Evolutionary conservation across 2,797 vertebrate species (phyloP).

Genomic region (Euphonia xanthogaster): DNA sequence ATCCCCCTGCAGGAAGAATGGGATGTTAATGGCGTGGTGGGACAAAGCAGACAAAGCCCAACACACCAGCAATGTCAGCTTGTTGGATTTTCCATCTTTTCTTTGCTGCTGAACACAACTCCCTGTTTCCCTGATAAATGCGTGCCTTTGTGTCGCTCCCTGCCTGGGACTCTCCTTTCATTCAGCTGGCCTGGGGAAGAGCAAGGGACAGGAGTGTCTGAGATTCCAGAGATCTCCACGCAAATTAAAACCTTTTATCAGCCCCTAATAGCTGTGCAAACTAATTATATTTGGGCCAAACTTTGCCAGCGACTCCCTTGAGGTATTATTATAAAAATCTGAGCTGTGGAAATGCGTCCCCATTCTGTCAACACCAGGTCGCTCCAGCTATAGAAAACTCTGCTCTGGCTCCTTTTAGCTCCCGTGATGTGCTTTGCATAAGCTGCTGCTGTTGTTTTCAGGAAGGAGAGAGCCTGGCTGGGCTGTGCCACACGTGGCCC

Average conservation of each 20-base stretch:
- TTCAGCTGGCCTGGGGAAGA: conserved; percentile 11
- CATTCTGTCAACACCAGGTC: conserved; percentile 80
- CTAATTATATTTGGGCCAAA: conserved; percentile 82
- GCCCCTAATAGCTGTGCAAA: conserved; percentile 77
- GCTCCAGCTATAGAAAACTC: conserved; percentile 65
- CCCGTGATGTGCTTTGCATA: conserved; percentile 62
- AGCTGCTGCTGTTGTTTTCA: background rate
- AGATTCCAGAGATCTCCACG: conserved; percentile 66
- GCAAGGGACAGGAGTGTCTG: conserved; percentile 23
- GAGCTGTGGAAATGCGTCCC: conserved; percentile 73
- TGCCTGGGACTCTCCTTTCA: background rate
- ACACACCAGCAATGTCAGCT: background rate
- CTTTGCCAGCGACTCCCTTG: conserved; percentile 71
- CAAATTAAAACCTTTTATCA: conserved; percentile 82
- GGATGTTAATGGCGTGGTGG: accelerated
- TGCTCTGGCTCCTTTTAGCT: conserved; percentile 42
- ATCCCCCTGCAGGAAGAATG: accelerated
- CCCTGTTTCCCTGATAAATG: background rate
- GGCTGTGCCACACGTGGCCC: background rate
- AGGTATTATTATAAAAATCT: conserved; percentile 79
- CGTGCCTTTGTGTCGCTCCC: background rate
- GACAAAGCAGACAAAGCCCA: background rate
- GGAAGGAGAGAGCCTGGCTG: background rate
- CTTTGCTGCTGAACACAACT: background rate
- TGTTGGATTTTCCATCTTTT: background rate